phyloP scores from a whole-genome alignment of 2,797 vertebrate species.

The Linurgus olivaceus region DNA sequence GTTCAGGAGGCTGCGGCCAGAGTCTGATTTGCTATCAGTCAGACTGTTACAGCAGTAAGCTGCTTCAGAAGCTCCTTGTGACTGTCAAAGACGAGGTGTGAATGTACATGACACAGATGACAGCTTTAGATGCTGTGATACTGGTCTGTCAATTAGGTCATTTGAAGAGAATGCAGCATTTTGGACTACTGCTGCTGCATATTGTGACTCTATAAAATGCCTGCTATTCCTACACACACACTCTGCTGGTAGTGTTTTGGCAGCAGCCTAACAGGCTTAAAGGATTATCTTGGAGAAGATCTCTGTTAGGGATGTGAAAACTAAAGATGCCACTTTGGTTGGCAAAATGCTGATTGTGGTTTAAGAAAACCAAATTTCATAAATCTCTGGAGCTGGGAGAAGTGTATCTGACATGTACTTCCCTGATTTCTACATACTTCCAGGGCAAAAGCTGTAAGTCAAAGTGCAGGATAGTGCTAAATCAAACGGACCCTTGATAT shows the following conservation, averaged over 20 bases:
- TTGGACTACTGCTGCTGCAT: neutral
- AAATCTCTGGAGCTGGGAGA: neutral
- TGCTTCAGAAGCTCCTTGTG: neutral
- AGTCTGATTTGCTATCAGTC: neutral
- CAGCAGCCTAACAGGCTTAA: neutral
- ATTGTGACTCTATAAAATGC: neutral
- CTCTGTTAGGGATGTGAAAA: neutral
- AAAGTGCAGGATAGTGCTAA: neutral
- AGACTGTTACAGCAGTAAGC: neutral
- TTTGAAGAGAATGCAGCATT: neutral
- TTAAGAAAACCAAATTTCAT: neutral
- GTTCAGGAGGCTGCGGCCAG: neutral
- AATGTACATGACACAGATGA: fast-evolving
- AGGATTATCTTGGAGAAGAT: neutral
- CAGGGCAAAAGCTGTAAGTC: neutral
- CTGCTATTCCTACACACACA: neutral
- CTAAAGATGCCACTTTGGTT: neutral
- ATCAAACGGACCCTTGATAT: neutral
- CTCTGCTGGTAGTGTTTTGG: neutral
- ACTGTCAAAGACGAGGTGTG: neutral
- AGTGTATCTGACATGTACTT: neutral
- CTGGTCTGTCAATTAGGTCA: neutral
- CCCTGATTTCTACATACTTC: neutral
- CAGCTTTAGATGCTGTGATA: neutral
- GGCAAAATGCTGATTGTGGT: neutral